Conservation (phyloP, 2,888 invertebrate genomes). For the Drosophila parthenogenetica region DNA sequence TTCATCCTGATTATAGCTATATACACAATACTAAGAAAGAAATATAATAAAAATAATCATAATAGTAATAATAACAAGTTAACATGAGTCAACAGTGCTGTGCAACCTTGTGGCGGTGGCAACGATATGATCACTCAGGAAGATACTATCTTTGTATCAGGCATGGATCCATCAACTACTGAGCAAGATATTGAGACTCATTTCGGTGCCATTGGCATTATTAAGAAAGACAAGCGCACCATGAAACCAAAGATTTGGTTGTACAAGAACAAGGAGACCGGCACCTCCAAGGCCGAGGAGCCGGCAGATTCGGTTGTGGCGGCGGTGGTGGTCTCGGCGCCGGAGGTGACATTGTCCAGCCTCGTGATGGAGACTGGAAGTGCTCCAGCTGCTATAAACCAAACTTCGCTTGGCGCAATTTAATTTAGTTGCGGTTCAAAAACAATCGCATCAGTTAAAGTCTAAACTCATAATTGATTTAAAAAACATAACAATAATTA, state of each 20-base stretch:
- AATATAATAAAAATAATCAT: slow-evolving; percentile 42
- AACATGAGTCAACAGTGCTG: not conserved
- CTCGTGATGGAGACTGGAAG: slow-evolving; percentile 96
- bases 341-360: slow-evolving; percentile 89
- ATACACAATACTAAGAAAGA: slow-evolving; percentile 54
- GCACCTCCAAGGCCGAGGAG: slow-evolving; percentile 91
- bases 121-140: slow-evolving; percentile 94
- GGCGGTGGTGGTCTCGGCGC: slow-evolving; percentile 86
- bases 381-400: slow-evolving; percentile 96
- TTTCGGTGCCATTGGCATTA: slow-evolving; percentile 98
- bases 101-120: slow-evolving; percentile 81
- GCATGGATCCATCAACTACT: slow-evolving; percentile 93
- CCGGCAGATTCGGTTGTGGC: slow-evolving; percentile 86
- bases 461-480: slow-evolving; percentile 29
- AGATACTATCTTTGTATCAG: slow-evolving; percentile 97
- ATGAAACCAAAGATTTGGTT: slow-evolving; percentile 98
- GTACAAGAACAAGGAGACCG: slow-evolving; percentile 98
- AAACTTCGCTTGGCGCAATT: slow-evolving; percentile 98
- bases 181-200: slow-evolving; percentile 95
- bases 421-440: slow-evolving; percentile 32
- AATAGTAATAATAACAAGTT: slow-evolving; percentile 12
- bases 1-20: slow-evolving; percentile 65
- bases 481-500: slow-evolving; percentile 19
- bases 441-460: not conserved
- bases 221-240: slow-evolving; percentile 98